phyloP scores from a whole-genome alignment of 2,888 invertebrate genomes.

The Sympetrum striolatum region DNA sequence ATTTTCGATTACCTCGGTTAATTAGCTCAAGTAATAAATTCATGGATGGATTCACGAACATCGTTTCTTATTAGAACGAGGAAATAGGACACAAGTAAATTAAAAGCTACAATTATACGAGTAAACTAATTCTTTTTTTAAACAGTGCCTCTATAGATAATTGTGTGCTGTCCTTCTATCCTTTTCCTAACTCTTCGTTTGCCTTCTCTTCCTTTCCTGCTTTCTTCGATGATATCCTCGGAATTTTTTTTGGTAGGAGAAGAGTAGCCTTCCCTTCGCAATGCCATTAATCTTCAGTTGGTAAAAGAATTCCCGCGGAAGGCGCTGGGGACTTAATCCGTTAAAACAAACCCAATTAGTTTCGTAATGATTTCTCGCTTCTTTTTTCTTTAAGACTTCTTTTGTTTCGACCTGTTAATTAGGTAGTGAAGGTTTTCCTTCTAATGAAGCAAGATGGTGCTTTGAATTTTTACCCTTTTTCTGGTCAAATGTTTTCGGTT shows the following conservation, averaged over 20 bases:
- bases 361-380: neutral
- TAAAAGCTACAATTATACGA: no score
- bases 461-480: neutral
- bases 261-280: neutral
- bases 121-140: no score
- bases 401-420: neutral
- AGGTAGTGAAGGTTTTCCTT: neutral
- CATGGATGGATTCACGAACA: no score
- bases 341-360: neutral
- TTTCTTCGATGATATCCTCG: neutral
- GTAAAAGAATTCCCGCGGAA: neutral
- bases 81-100: no score
- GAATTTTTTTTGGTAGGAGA: neutral
- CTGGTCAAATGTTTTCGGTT: no score
- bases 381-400: neutral
- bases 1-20: no score
- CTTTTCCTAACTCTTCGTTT: neutral
- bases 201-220: neutral
- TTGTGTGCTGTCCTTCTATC: neutral
- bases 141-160: neutral
- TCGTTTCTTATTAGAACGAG: no score
- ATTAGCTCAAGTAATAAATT: no score
- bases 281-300: neutral
- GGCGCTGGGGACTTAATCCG: neutral
- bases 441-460: neutral